Conservation (phyloP, 2,888 invertebrate genomes). For the Drosophila testacea region DNA sequence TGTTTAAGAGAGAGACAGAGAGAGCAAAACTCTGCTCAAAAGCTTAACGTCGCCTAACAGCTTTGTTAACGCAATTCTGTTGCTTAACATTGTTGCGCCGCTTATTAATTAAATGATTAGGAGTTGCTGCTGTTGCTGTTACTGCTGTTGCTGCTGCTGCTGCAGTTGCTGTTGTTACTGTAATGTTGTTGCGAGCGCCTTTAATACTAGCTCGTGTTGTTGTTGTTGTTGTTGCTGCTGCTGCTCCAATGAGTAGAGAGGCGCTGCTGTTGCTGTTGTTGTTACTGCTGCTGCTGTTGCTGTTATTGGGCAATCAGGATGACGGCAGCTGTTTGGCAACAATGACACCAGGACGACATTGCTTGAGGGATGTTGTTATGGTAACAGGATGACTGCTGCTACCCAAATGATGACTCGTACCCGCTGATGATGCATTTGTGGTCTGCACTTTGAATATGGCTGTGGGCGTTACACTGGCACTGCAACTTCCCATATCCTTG, state of each 20-base stretch:
- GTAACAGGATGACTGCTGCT: slow-evolving; percentile 65
- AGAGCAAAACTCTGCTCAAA: background rate
- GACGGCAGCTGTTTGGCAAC: slow-evolving; percentile 91
- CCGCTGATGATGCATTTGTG: slow-evolving; percentile 46
- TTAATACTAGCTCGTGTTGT: slow-evolving; percentile 54
- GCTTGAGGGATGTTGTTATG: slow-evolving; percentile 86
- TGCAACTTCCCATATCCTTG: slow-evolving; percentile 64
- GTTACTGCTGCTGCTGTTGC: slow-evolving; percentile 23
- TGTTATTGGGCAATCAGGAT: slow-evolving; percentile 87
- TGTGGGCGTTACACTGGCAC: slow-evolving; percentile 76
- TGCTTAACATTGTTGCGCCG: slow-evolving; percentile 53
- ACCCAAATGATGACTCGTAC: slow-evolving; percentile 43
- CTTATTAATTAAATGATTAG: slow-evolving; percentile 42
- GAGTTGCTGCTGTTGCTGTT: slow-evolving; percentile 41
- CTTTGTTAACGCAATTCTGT: slow-evolving; percentile 52
- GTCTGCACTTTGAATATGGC: slow-evolving; percentile 83
- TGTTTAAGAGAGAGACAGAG: background rate
- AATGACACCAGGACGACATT: slow-evolving; percentile 95
- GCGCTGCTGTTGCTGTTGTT: slow-evolving; percentile 33
- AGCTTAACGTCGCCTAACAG: slow-evolving; percentile 45
- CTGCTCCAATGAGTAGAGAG: slow-evolving; percentile 31
- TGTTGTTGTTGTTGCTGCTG: slow-evolving; percentile 24
- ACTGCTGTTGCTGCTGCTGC: slow-evolving; percentile 18
- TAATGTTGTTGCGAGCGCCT: slow-evolving; percentile 50
- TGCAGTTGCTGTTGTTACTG: slow-evolving; percentile 41